Conservation (phyloP, 2,888 invertebrate genomes). For the Caenorhabditis sulstoni region DNA sequence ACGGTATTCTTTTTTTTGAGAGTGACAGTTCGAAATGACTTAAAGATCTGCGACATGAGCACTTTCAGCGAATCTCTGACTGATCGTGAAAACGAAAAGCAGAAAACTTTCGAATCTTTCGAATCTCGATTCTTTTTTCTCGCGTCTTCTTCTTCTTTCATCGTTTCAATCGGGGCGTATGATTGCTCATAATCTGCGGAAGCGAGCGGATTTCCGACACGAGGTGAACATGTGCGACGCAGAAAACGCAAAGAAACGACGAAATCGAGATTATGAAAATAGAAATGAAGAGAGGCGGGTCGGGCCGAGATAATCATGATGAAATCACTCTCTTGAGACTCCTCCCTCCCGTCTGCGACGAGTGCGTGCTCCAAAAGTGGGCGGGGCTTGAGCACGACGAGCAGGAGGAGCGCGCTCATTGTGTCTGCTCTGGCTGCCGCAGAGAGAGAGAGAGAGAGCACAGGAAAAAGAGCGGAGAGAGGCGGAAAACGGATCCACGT, state of each 20-base stretch:
- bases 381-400: constrained; percentile 19
- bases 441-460: constrained; percentile 22
- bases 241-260: constrained; percentile 9
- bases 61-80: no score
- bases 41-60: no score
- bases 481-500: constrained; percentile 38
- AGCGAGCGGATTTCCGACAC: constrained; percentile 12
- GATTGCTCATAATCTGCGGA: constrained; percentile 31
- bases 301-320: constrained; percentile 25
- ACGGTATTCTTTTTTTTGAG: no score
- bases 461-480: constrained; percentile 15
- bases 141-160: no score
- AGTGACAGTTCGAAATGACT: no score
- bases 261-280: constrained; percentile 11
- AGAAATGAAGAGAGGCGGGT: background rate
- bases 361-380: constrained; percentile 14
- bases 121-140: no score
- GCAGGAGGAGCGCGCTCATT: constrained; percentile 1
- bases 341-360: background rate
- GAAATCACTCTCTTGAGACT: constrained; percentile 27
- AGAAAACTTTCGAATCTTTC: no score
- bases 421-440: background rate
- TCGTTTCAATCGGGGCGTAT: no score
- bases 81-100: no score
- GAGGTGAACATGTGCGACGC: constrained; percentile 35